Evolutionary conservation across 1,140 invertebrate genomes (phyloP).

Genomic region (Lasaia peninsularis): DNA sequence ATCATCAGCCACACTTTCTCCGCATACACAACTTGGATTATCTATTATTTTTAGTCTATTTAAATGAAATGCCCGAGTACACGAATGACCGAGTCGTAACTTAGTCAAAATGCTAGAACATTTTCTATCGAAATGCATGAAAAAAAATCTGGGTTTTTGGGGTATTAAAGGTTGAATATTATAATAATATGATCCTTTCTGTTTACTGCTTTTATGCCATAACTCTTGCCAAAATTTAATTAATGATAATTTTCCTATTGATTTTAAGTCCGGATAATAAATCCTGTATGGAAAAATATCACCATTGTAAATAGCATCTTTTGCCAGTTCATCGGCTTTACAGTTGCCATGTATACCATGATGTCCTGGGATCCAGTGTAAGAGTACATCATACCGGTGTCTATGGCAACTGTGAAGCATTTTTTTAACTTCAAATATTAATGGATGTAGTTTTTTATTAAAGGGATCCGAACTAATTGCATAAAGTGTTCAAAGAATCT

Average conservation of each 20-base stretch:
- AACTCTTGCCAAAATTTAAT: not conserved
- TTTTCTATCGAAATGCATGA: no score
- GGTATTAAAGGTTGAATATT: not conserved
- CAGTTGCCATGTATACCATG: not conserved
- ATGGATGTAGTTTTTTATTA: not conserved
- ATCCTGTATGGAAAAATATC: not conserved
- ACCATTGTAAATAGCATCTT: not conserved
- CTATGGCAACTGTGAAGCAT: not conserved
- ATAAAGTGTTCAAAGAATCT: no score
- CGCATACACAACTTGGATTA: no score
- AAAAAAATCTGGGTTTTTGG: not conserved
- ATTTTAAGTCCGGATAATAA: not conserved
- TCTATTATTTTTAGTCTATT: no score
- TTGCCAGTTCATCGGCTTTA: not conserved
- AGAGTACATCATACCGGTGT: not conserved
- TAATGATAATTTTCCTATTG: not conserved
- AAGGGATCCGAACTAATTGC: not conserved
- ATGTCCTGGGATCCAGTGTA: not conserved
- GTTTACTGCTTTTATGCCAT: not conserved
- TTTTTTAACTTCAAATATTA: not conserved
- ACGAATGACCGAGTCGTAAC: not conserved
- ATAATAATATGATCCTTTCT: not conserved
- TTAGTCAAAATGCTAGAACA: not conserved
- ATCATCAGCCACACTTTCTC: no score
- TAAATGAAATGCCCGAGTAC: not conserved